phyloP scores from a whole-genome alignment of 2,888 invertebrate genomes.

The Thecophora atra region DNA sequence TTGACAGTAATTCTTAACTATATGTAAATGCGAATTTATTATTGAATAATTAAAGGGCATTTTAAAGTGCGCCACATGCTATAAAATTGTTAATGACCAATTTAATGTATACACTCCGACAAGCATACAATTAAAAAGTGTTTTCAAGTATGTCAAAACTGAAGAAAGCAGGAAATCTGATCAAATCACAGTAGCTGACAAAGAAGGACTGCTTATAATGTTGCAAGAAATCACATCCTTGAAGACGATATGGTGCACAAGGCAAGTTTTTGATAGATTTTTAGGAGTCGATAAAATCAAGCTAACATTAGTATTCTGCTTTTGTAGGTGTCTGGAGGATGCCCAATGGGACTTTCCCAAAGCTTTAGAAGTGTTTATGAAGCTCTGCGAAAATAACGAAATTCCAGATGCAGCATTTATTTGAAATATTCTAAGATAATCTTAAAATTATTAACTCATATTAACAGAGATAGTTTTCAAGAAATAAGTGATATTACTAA shows the following conservation, averaged over 20 bases:
- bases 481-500: no score
- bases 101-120: slow-evolving; percentile 56
- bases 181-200: slow-evolving; percentile 48
- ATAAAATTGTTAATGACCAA: slow-evolving; percentile 58
- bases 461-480: no score
- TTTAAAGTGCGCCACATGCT: slow-evolving; percentile 46
- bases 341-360: slow-evolving; percentile 55
- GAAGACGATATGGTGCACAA: slow-evolving; percentile 58
- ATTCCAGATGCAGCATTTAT: slow-evolving; percentile 55
- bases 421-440: slow-evolving; percentile 37
- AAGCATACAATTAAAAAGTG: slow-evolving; percentile 47
- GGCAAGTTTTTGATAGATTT: slow-evolving; percentile 35
- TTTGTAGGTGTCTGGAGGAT: slow-evolving; percentile 54
- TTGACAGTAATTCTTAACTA: not conserved
- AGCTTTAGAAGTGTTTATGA: slow-evolving; percentile 52
- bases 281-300: not conserved
- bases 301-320: not conserved
- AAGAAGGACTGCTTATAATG: slow-evolving; percentile 55
- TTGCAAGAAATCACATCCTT: slow-evolving; percentile 57
- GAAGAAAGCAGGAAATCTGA: slow-evolving; percentile 32
- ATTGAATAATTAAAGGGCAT: slow-evolving; percentile 49
- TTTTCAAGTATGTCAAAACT: slow-evolving; percentile 52
- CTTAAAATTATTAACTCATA: no score
- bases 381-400: slow-evolving; percentile 47
- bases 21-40: not conserved